Evolutionary conservation across 2,888 invertebrate genomes (phyloP).

Genomic region (Xanthia togata): DNA sequence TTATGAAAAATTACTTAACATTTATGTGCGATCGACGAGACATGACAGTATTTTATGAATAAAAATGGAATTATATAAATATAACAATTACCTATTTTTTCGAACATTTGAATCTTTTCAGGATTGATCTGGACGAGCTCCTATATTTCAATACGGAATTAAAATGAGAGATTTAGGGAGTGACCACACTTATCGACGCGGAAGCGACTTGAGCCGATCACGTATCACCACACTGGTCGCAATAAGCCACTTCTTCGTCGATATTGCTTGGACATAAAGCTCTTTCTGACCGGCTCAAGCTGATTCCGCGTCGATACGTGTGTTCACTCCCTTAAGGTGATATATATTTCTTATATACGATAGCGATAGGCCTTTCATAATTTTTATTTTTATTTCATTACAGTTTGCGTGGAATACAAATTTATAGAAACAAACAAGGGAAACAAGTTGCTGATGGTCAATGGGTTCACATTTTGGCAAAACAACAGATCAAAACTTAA

Average conservation of each 20-base stretch:
- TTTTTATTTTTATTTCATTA: conserved; percentile 21
- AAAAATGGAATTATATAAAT: background rate
- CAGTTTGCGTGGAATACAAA: conserved; percentile 19
- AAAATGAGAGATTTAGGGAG: background rate
- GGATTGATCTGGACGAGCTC: background rate
- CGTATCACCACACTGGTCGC: background rate
- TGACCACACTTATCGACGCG: background rate
- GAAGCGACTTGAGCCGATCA: background rate
- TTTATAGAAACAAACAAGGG: conserved; percentile 46
- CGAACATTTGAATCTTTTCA: background rate
- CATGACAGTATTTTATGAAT: background rate
- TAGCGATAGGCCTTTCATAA: background rate
- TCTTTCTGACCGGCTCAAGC: background rate
- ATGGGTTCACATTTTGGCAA: conserved; percentile 67
- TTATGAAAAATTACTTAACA: background rate
- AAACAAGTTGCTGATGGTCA: conserved; percentile 64
- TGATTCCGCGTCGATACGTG: background rate
- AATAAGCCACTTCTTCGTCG: background rate
- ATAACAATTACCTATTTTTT: background rate
- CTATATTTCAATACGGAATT: background rate
- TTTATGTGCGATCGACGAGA: background rate
- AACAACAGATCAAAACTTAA: conserved; percentile 52
- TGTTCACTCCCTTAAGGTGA: background rate
- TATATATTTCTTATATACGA: no score
- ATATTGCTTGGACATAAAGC: background rate